Conservation (phyloP, 1,140 invertebrate species). For the Marisa cornuarietis region DNA sequence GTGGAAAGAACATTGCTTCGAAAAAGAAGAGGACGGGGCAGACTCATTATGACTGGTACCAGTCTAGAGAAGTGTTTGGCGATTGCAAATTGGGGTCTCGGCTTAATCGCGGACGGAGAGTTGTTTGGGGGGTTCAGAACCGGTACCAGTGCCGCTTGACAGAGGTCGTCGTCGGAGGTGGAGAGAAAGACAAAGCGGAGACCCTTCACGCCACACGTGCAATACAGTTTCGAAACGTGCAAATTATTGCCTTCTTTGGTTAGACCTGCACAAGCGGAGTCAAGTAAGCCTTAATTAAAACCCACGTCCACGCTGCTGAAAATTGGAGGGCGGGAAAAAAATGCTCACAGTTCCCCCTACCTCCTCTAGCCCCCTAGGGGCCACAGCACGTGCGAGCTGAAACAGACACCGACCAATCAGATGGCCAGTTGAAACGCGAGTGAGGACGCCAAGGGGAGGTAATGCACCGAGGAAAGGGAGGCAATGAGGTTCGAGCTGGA, state of each 20-base stretch:
- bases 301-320: slow-evolving; percentile 16
- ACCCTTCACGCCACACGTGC: slow-evolving; percentile 17
- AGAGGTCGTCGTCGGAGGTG: too few relatives aligned
- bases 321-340: slow-evolving; percentile 20
- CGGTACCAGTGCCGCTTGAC: too few relatives aligned
- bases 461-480: slow-evolving; percentile 19
- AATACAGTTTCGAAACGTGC: slow-evolving; percentile 23
- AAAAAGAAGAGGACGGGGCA: too few relatives aligned
- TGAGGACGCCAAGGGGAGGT: neutral
- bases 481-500: slow-evolving; percentile 15
- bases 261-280: slow-evolving; percentile 1
- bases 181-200: slow-evolving; percentile 8
- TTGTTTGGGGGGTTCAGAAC: too few relatives aligned
- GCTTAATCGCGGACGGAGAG: too few relatives aligned
- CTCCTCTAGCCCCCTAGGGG: slow-evolving; percentile 7
- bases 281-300: slow-evolving; percentile 27
- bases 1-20: too few relatives aligned
- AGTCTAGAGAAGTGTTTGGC: too few relatives aligned
- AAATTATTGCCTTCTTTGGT: slow-evolving; percentile 20
- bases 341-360: too few relatives aligned
- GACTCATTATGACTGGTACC: too few relatives aligned
- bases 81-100: too few relatives aligned
- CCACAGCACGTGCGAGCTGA: slow-evolving; percentile 23
- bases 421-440: slow-evolving; percentile 9
- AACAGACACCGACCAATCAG: slow-evolving; percentile 29